Evolutionary conservation across 2,888 invertebrate species (phyloP), one percentile per base, ranked within the genome.

Genomic region (Chalcosyrphus nemorum): DNA sequence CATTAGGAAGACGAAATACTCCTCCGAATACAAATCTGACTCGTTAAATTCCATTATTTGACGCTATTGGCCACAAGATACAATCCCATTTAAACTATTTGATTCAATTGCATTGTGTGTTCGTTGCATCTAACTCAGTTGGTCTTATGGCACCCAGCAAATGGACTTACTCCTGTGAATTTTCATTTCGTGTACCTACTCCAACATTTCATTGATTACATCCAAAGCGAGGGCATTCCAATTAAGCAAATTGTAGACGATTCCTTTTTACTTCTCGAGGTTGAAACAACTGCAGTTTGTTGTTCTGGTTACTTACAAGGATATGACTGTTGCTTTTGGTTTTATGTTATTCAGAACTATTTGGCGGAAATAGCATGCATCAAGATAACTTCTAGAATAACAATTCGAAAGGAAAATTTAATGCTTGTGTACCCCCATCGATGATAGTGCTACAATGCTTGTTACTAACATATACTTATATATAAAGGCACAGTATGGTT

Each of bases 241-340:
- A 66, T 54, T 66, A 66, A 52, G 66, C 52, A 66, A 66, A 66
- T 66, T 66, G 66, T 54, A 38, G 41, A 17, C 66, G 15, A 19
- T 19, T 47, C 17, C 50, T 65, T 65, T 50, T 50, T 38, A 24
- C 21, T 38, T 45, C 9, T 24, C n/a, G 13, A n/a, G n/a, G n/a
- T 0, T 9, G 9, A 29, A 17, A 19, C 29, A 13, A 29, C 13
- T 13, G 6, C 4, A 7, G 6, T 17, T 11, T 24, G 27, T 35
- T 32, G 35, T 32, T 24, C 11, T 35, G 13, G 38, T 38, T 38
- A 5, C 13, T 38, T 13, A 1, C 38, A 38, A 5, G 38, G 4
- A n/a, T 17, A 11, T 32, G 19, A 9, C 4, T 35, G 45, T 24
- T 32, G 32, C 32, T 32, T n/a, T n/a, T 32, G 32, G 32, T 2